These are phyloP conservation scores for Amiota mariae DNA, from an alignment of 2,888 invertebrate genomes.

Conservation along the genomic window DNA sequence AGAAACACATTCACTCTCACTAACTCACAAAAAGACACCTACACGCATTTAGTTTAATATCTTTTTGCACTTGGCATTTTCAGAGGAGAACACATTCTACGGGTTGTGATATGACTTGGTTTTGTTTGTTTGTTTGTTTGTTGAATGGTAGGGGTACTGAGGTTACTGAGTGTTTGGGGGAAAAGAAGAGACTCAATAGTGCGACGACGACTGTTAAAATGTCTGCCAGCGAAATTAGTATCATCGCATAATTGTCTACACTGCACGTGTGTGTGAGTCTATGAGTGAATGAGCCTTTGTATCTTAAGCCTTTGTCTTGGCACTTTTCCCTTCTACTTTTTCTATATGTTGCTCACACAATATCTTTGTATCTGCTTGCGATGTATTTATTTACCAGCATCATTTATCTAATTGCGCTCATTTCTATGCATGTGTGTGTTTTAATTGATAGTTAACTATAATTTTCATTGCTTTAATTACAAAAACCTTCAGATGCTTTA, in stretches of 20 bases:
- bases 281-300: conserved; percentile 1
- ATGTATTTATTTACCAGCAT: conserved; percentile 10
- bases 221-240: conserved; percentile 37
- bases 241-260: conserved; percentile 27
- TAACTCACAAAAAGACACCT: conserved; percentile 7
- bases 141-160: not conserved
- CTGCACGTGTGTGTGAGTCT: conserved; percentile 14
- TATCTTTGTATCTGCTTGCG: not conserved
- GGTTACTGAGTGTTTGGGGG: not conserved
- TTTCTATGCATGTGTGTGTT: conserved; percentile 21
- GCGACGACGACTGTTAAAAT: not conserved
- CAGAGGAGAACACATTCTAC: conserved; percentile 46
- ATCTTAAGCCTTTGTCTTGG: conserved; percentile 3
- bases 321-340: no score
- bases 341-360: no score
- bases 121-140: not conserved
- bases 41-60: not conserved
- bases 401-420: conserved; percentile 7
- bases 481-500: not conserved
- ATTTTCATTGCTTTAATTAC: conserved; percentile 48
- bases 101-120: not conserved
- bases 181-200: not conserved
- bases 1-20: conserved; percentile 25
- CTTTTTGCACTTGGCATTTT: conserved; percentile 47
- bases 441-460: conserved; percentile 67